Base-by-base conservation (phyloP, 2,113 vertebrate genomes). In the Bujurquina vittata region DNA sequence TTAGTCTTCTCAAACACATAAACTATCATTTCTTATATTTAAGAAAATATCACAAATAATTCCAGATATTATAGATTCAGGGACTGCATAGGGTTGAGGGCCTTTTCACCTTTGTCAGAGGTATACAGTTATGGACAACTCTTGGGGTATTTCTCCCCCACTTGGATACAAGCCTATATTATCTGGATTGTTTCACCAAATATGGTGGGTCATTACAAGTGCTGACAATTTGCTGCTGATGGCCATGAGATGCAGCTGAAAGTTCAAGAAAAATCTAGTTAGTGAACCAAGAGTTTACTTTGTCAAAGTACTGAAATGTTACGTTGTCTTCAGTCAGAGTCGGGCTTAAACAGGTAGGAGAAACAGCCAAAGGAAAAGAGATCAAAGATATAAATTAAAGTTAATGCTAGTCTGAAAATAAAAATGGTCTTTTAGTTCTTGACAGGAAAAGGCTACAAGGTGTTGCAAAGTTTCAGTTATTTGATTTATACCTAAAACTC, bases 321-420 rank as follows among this genome's bases (percentile, higher is more conserved):
- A 35, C 33, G 6, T 33, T 17, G 4, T n/a, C 14, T 40, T 77
- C 10, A 17, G 46, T 9, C 10, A 52, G 74, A 85, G 29, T 11
- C 33, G 22, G 5, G 15, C 75, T 78, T 77, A 43, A 80, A 81
- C 33, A 20, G 82, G 89, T 88, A 91, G 86, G 80, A 49, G 62
- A 81, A 73, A 74, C 56, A 59, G 63, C 37, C 26, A 77, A 87
- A 88, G 81, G 79, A 84, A 90, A 77, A 81, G 18, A 84, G 40
- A 57, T 72, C 12, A 55, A 61, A 63, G 63, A 22, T 8, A 75
- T 12, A 15, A 62, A 52, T 23, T 6, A 55, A n/a, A 26, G 23
- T 37, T 46, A 43, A 57, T 56, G 10, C 8, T 55, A 57, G 22
- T 15, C 7, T 26, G 23, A 67, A 31, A 52, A 62, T 3, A 52